Evolutionary conservation across 2,888 invertebrate species (phyloP).

Genomic region (Pristionchus maxplancki): DNA sequence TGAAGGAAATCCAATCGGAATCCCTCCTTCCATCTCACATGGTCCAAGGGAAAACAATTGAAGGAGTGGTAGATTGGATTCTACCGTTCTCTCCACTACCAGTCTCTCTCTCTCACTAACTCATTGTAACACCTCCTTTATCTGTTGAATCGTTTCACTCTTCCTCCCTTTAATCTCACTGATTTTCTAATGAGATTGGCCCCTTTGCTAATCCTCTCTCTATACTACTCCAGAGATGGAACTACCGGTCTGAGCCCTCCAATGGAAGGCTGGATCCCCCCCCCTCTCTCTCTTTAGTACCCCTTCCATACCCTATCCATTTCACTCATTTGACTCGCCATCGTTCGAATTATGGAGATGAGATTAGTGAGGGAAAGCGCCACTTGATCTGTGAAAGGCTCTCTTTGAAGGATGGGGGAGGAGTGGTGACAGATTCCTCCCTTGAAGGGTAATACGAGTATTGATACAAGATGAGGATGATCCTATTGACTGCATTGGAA

Average conservation of each 20-base stretch:
- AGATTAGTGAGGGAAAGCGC: conserved; percentile 40
- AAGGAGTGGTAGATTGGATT: neutral
- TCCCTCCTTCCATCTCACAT: neutral
- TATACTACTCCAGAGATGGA: conserved; percentile 11
- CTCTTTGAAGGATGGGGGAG: neutral
- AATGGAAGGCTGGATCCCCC: conserved; percentile 9
- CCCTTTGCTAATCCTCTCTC: neutral
- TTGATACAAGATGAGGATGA: conserved; percentile 16
- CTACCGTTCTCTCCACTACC: neutral
- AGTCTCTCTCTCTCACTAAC: neutral
- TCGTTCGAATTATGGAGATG: conserved; percentile 38
- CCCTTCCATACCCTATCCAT: conserved; percentile 32
- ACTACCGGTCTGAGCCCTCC: conserved; percentile 24
- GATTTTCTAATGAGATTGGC: conserved; percentile 39
- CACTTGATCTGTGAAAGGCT: conserved; percentile 26
- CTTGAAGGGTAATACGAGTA: neutral
- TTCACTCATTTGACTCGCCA: conserved; percentile 39
- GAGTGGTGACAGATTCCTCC: conserved; percentile 6
- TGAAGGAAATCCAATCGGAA: conserved; percentile 17
- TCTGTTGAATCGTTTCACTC: conserved; percentile 10
- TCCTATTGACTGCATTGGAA: neutral
- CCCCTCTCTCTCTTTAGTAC: conserved; percentile 21
- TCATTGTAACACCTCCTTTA: neutral
- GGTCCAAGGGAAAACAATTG: neutral
- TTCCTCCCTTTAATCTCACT: conserved; percentile 18